Evolutionary conservation across 2,113 vertebrate genomes (phyloP).

Genomic region (Embiotoca jacksoni): DNA sequence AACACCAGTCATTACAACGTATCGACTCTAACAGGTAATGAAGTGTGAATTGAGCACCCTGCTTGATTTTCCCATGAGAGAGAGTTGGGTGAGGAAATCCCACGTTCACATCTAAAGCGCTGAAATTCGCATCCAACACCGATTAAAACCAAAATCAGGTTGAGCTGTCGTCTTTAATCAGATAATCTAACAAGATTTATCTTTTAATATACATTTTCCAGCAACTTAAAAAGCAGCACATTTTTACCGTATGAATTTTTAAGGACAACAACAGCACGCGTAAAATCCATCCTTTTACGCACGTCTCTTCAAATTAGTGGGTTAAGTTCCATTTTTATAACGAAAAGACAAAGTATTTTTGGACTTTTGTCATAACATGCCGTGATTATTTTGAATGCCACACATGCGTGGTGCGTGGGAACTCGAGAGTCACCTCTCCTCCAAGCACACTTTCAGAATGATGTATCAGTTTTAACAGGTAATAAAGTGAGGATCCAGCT

Average conservation of each 20-base stretch:
- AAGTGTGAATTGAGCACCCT: not conserved
- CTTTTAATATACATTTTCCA: not conserved
- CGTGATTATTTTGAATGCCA: not conserved
- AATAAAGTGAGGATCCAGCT: constrained; percentile 48
- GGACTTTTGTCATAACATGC: no score
- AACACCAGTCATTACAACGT: not conserved
- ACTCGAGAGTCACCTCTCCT: not conserved
- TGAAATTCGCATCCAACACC: not conserved
- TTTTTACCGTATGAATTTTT: not conserved
- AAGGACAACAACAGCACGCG: accelerated
- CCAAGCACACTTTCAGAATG: constrained; percentile 19
- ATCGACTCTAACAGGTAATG: constrained; percentile 46
- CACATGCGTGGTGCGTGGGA: constrained; percentile 27
- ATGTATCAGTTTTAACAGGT: constrained; percentile 55
- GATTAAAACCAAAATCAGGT: not conserved
- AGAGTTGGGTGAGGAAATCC: not conserved
- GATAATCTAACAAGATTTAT: not conserved
- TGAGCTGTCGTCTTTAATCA: not conserved
- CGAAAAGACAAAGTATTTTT: no score
- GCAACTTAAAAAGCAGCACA: not conserved
- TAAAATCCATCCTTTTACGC: constrained; percentile 27
- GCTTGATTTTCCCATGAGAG: constrained; percentile 21
- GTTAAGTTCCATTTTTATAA: no score
- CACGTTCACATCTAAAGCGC: not conserved
- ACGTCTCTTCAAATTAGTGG: no score